Base-by-base conservation (phyloP, 2,888 invertebrate genomes). In the Drosophila vallismaia region DNA sequence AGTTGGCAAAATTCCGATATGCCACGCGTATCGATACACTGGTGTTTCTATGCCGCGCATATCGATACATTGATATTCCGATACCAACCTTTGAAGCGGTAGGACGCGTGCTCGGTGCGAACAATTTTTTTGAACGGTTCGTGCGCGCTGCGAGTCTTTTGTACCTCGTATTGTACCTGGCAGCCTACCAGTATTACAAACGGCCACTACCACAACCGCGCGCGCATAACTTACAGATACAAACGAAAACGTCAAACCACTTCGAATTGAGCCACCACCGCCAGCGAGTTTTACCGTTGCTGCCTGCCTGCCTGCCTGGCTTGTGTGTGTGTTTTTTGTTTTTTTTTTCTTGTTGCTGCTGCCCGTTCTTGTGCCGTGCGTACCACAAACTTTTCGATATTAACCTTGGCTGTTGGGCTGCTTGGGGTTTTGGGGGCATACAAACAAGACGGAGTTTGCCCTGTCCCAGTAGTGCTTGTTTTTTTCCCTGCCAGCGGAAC, bases 101-200 rank as follows among this genome's bases (percentile, higher is more conserved):
- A 12, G 36, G 36, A 36, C 36, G 36, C n/a, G 36, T 36, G 33
- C n/a, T 33, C 36, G 36, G n/a, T n/a, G n/a, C 36, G 36, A 36
- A 12, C 6, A n/a, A n/a, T 36, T 36, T 36, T 36, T 36, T 36
- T n/a, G 36, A 36, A 36, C 36, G n/a, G n/a, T 49, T 69, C 60
- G 71, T 69, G 53, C 52, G 70, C 46, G 64, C 59, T 52, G 51
- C 64, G 58, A 58, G 70, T 69, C 52, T 69, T 69, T 68, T 66
- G 66, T 67, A 45, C 67, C 66, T 66, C 26, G 19, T 5, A 44
- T 42, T 44, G 19, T 19, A 59, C 63, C 49, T 44, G 49, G 7
- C 57, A 38, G 26, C 38, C 54, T 14, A 53, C 42, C 55, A 55
- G 44, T 44, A 44, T 19, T 8, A 12, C n/a, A 29, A 29, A 36